These are phyloP conservation scores for Hipparchia sbordonii DNA, from an alignment of 2,888 invertebrate genomes.

Conservation along the genomic window DNA sequence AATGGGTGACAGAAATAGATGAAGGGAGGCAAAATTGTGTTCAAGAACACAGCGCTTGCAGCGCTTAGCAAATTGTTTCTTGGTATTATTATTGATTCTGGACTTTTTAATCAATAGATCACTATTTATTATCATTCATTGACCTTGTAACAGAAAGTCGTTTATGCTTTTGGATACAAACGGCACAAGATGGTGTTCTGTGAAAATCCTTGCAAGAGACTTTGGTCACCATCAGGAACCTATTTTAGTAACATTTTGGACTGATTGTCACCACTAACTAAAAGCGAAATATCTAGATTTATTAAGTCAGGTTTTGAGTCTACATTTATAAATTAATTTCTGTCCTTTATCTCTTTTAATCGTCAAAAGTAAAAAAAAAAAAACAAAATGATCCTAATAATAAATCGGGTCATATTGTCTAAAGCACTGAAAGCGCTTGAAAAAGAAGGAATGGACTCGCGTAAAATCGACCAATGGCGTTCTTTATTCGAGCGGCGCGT, in stretches of 20 bases:
- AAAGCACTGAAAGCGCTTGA: slow-evolving; percentile 44
- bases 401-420: background rate
- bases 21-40: slow-evolving; percentile 60
- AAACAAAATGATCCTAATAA: background rate
- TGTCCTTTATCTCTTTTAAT: background rate
- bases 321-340: no score
- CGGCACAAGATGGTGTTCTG: no score
- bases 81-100: background rate
- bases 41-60: slow-evolving; percentile 46
- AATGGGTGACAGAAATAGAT: slow-evolving; percentile 76
- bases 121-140: no score
- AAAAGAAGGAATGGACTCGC: slow-evolving; percentile 35
- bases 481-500: slow-evolving; percentile 42
- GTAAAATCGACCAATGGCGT: slow-evolving; percentile 51
- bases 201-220: no score
- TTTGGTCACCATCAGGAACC: no score
- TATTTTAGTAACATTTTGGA: no score
- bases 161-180: no score
- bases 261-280: no score
- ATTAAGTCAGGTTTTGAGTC: no score
- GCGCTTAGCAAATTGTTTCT: slow-evolving; percentile 47
- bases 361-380: background rate
- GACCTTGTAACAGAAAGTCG: no score
- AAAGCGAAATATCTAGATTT: no score
- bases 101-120: background rate